Evolutionary conservation across 1,140 invertebrate species (phyloP).

Genomic region (Oedothorax gibbosus): DNA sequence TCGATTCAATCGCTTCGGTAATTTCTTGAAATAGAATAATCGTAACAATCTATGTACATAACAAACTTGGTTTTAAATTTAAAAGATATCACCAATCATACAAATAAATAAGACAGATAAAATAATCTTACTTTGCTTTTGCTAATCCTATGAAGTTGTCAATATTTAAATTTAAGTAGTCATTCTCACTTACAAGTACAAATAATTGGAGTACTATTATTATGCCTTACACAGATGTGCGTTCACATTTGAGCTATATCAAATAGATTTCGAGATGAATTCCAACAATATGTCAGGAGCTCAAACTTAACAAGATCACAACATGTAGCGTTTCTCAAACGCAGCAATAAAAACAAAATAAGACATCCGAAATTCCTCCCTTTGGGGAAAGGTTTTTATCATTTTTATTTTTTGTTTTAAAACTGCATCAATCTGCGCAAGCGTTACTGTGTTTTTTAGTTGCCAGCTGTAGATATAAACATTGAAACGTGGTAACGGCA

Average conservation of each 20-base stretch:
- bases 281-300: conserved; percentile 1
- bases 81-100: not conserved
- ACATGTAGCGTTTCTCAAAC: conserved; percentile 21
- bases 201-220: not conserved
- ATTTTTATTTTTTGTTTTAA: conserved; percentile 29
- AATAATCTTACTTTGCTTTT: conserved; percentile 7
- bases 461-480: conserved; percentile 16
- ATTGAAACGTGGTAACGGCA: too few species aligned
- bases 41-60: not conserved
- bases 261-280: conserved; percentile 1
- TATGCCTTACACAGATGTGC: not conserved
- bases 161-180: conserved; percentile 21
- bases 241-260: conserved; percentile 15
- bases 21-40: not conserved
- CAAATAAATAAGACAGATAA: not conserved
- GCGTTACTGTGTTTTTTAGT: conserved; percentile 17
- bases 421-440: conserved; percentile 21
- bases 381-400: not conserved
- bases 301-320: conserved; percentile 16
- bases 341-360: conserved; percentile 48
- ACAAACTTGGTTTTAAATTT: not conserved
- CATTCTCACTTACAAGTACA: conserved; percentile 8
- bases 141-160: conserved; percentile 1
- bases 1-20: not conserved
- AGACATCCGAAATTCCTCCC: conserved; percentile 55